Evolutionary conservation across 2,797 vertebrate species (phyloP).

Genomic region (Anguilla anguilla): DNA sequence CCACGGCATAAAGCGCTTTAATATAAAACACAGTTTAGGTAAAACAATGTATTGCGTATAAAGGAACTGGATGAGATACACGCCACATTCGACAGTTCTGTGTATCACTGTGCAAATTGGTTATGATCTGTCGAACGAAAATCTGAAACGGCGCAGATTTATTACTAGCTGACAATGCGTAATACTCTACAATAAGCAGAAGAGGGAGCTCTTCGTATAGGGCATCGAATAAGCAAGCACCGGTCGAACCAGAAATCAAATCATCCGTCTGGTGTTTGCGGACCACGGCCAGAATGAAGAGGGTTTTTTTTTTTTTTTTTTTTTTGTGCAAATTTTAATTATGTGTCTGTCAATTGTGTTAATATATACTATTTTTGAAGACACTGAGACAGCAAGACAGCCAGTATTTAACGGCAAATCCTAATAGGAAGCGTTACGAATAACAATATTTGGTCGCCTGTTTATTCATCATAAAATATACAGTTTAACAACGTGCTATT

Average conservation of each 20-base stretch:
- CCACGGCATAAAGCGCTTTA: not conserved
- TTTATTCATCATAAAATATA: not conserved
- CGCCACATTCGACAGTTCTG: too few species aligned
- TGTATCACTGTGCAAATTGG: not conserved
- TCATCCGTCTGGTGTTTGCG: not conserved
- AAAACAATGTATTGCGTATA: not conserved
- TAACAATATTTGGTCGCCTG: not conserved
- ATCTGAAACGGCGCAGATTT: not conserved
- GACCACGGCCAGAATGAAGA: not conserved
- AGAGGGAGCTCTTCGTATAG: conserved; percentile 4
- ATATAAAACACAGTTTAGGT: not conserved
- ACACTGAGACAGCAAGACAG: not conserved
- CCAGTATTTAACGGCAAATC: not conserved
- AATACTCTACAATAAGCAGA: not conserved
- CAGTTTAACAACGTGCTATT: not conserved
- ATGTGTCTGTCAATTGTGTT: not conserved
- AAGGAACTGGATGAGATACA: too few species aligned
- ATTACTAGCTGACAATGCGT: not conserved
- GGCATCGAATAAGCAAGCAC: not conserved
- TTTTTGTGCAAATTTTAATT: not conserved
- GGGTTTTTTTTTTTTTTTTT: not conserved
- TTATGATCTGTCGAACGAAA: not conserved
- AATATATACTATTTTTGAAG: not conserved
- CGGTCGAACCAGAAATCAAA: not conserved
- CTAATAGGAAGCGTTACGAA: not conserved